Conservation (phyloP, 1,140 invertebrate genomes). For the Pseudomyrmex cubaensis region DNA sequence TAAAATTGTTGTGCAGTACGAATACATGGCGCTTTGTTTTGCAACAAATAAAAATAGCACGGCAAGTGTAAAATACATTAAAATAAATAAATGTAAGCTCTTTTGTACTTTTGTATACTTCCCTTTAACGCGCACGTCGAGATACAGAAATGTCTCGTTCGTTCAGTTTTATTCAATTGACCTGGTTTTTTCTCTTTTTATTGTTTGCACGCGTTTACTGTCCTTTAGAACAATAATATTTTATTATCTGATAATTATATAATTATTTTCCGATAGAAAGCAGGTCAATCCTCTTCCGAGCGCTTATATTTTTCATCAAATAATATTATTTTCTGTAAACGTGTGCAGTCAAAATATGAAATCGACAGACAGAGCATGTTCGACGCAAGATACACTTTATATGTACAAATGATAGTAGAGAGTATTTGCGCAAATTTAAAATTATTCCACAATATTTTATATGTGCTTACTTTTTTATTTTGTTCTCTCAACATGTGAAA, state of each 20-base stretch:
- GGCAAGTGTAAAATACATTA: conserved; percentile 13
- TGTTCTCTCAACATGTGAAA: no score
- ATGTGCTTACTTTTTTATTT: no score
- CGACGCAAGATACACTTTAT: not conserved
- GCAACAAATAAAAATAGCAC: not conserved
- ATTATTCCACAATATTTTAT: no score
- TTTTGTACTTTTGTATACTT: not conserved
- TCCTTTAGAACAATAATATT: conserved; percentile 7
- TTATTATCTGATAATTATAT: conserved; percentile 40
- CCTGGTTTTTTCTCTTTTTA: not conserved
- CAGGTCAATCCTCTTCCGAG: not conserved
- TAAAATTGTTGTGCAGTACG: no score
- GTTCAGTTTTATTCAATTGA: conserved; percentile 36
- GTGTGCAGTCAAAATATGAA: not conserved
- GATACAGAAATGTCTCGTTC: conserved; percentile 28
- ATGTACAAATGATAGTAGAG: no score
- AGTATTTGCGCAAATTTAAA: no score
- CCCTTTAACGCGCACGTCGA: not conserved
- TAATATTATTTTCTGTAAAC: conserved; percentile 5
- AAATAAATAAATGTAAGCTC: conserved; percentile 29
- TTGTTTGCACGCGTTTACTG: not conserved
- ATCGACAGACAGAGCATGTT: not conserved
- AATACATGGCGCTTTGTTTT: no score
- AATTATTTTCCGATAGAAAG: conserved; percentile 28
- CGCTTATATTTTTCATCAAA: not conserved